Evolutionary conservation across 2,113 vertebrate species (phyloP), one percentile per base, ranked within the genome.

Genomic region (Hiodon alosoides): DNA sequence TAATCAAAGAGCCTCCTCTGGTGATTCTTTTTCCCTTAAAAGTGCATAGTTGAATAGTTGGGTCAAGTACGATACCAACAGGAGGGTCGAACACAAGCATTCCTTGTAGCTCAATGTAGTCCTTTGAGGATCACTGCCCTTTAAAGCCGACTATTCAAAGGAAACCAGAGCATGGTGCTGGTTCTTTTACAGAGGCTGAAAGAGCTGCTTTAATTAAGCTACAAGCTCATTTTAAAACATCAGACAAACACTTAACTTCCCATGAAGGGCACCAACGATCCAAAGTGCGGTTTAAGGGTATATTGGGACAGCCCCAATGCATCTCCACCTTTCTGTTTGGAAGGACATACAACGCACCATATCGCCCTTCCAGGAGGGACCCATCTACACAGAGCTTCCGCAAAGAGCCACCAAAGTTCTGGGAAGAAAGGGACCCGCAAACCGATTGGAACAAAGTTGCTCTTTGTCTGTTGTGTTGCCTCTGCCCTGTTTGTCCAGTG

Each of bases 391-490:
- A 73, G 73, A 57, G 58, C 3, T 17, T 65, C 68, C 66, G 31
- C 11, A 66, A 46, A 31, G 55, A 48, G 76, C 57, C 11, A 52
- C 48, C 47, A n/a, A 52, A 71, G 50, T 76, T 86, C 74, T 76
- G 78, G 76, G 73, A 83, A 74, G 60, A 80, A 78, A 82, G 79
- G 82, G 82, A 78, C 69, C 52, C 77, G 77, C 82, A 77, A 78
- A 83, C 77, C 3, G 79, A 80, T 79, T 78, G 76, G 82, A 87
- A 71, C 80, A 84, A 73, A 78, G 86, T 88, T 80, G 50, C 69
- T 78, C 84, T 85, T 88, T 85, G 73, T 87, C 84, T 82, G 66
- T 67, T 78, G 82, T 85, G 72, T 87, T 79, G 79, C 73, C 69
- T 76, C 82, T 84, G 82, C 71, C 73, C 81, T 85, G 67, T 77